Evolutionary conservation across 2,888 invertebrate species (phyloP).

Genomic region (Xanthia icteritia): DNA sequence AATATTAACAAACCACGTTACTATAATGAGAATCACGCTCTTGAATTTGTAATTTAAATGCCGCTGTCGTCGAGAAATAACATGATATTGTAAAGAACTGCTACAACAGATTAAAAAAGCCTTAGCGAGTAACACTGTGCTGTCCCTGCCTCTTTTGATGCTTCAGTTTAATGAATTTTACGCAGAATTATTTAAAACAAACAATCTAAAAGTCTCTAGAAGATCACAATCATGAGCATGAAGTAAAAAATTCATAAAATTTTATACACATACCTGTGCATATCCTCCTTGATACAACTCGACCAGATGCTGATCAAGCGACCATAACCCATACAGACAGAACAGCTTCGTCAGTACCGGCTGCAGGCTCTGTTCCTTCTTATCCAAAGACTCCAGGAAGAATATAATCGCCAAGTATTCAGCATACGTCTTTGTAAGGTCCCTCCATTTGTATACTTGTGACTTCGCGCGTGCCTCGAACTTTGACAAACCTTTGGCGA

Average conservation of each 20-base stretch:
- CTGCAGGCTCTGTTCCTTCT: conserved; percentile 80
- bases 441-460: conserved; percentile 95
- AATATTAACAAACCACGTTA: not conserved
- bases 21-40: not conserved
- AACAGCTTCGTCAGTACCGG: conserved; percentile 88
- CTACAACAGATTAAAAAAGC: not conserved
- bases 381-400: conserved; percentile 86
- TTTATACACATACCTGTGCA: conserved; percentile 54
- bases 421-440: conserved; percentile 94
- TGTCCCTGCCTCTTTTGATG: not conserved
- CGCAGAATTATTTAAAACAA: not conserved
- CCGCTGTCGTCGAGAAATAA: not conserved
- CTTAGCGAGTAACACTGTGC: not conserved
- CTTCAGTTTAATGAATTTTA: not conserved
- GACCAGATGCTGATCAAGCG: conserved; percentile 92
- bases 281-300: conserved; percentile 93
- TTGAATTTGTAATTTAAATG: not conserved
- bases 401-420: conserved; percentile 92
- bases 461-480: conserved; percentile 95
- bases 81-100: not conserved
- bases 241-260: not conserved
- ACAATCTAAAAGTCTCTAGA: not conserved
- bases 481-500: conserved; percentile 91
- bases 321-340: conserved; percentile 84
- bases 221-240: not conserved